Evolutionary conservation across 2,113 vertebrate species (phyloP), one percentile per base, ranked within the genome.

Genomic region (Oostethus manadensis): DNA sequence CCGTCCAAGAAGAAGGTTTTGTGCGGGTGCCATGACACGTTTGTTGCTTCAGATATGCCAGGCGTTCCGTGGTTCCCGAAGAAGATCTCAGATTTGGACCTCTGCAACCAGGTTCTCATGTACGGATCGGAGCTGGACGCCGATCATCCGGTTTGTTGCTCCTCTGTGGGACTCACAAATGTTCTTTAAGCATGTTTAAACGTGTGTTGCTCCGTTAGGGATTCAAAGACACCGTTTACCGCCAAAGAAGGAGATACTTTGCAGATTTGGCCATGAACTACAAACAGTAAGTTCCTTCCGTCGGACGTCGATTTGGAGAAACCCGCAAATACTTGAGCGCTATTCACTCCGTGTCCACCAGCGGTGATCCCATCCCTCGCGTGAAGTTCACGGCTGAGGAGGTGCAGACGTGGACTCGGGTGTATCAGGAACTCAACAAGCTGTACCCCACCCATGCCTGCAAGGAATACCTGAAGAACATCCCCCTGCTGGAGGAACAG

Each of bases 181-280:
- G 21, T 18, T 20, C 51, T 54, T 33, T 6, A n/a, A 54, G 16
- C 1, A 8, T 17, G 51, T n/a, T 16, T 4, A 26, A 18, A 8
- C 2, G 7, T 18, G 18, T 16, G 18, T 4, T 68, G 10, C 47
- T 58, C 63, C 51, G 59, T 18, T 58, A 97, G 95, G 95, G 94
- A 59, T 97, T 97, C 86, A 95, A 95, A 84, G 94, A 97, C 80
- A 93, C 93, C 2, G 89, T 93, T 49, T 97, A 97, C 51, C 93
- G 93, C 43, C 92, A 92, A 80, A 92, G 95, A 65, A 82, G 95
- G 16, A 94, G 93, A 77, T 93, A 97, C 77, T 97, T 97, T 87
- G 91, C 93, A 67, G 94, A 97, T 72, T 68, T 96, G 86, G 94
- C 94, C 48, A 91, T 93, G 88, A 91, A 82, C 80, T 95, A 94